Evolutionary conservation across 2,113 vertebrate genomes (phyloP), one percentile per base, ranked within the genome.

Genomic region (Scomber scombrus): DNA sequence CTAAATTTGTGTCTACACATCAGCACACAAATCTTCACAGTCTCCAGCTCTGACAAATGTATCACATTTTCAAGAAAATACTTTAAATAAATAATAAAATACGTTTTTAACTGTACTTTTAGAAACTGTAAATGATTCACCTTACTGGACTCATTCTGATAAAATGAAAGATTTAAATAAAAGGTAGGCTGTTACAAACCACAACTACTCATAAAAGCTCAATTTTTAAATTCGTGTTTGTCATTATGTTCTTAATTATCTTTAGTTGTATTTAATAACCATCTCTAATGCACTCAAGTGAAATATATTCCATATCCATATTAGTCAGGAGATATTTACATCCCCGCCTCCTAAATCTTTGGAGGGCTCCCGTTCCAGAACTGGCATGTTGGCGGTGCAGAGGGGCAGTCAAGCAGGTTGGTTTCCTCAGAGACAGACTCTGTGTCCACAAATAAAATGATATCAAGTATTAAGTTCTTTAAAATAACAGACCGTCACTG

Each of bases 331-430:
- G 19, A 86, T 78, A 92, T 78, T 95, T 95, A 95, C 95, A 89
- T 89, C 78, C 29, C 45, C 75, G n/a, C 76, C 83, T 21, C 58
- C 84, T 31, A 16, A 72, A 56, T 87, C 90, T 85, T 85, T 93
- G 49, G 91, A 81, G 69, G 84, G 66, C 16, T 93, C 89, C 75
- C 23, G 72, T 50, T 94, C 71, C 81, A 93, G 85, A 81, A 94
- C 85, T 8, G 94, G 90, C 95, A 96, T 96, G 50, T 26, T 92
- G 72, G 61, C 56, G 70, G 64, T 68, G 67, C 60, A 29, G 69
- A 58, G 15, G 47, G 40, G 56, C 68, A 66, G 52, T 78, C 69
- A 81, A 51, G 49, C 72, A 64, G 71, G 58, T 58, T 26, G 64
- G 72, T 61, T 60, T 23, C 52, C 51, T 64, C 49, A 63, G 62